These are phyloP conservation scores for Anoplolepis gracilipes DNA, from an alignment of 1,140 invertebrate species.

Conservation along the genomic window DNA sequence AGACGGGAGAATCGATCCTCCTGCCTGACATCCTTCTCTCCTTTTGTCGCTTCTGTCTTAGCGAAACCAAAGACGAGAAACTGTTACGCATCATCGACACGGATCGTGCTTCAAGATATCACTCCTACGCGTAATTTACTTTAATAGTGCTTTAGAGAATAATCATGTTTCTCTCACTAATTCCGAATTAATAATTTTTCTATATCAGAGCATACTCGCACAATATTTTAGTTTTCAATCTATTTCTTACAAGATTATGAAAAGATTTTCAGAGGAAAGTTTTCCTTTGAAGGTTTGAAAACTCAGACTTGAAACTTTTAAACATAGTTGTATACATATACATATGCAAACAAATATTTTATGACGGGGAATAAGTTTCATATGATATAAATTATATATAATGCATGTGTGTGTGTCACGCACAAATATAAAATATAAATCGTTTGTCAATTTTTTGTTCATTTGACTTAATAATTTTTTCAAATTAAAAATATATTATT, in stretches of 20 bases:
- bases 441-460: background rate
- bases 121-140: slow-evolving; percentile 53
- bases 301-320: background rate
- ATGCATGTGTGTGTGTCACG: too few relatives aligned
- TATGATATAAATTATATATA: too few relatives aligned
- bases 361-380: too few relatives aligned
- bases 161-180: slow-evolving; percentile 50
- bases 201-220: slow-evolving; percentile 17
- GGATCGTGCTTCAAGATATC: background rate
- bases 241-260: slow-evolving; percentile 23
- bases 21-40: slow-evolving; percentile 73
- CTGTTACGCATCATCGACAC: slow-evolving; percentile 44
- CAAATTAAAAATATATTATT: background rate
- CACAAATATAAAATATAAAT: background rate
- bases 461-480: background rate
- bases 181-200: slow-evolving; percentile 54
- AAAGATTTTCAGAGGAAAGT: background rate
- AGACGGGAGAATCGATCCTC: slow-evolving; percentile 83
- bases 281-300: background rate
- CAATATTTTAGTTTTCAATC: slow-evolving; percentile 24
- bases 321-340: background rate
- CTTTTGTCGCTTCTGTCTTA: slow-evolving; percentile 62
- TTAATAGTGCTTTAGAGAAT: slow-evolving; percentile 70
- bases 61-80: slow-evolving; percentile 25
- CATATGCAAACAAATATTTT: background rate